A percentile compares a stretch with the other conserved stretches of the same genome.
Conservation (phyloP, 2,113 vertebrate species). For the Zosterops japonicus region DNA sequence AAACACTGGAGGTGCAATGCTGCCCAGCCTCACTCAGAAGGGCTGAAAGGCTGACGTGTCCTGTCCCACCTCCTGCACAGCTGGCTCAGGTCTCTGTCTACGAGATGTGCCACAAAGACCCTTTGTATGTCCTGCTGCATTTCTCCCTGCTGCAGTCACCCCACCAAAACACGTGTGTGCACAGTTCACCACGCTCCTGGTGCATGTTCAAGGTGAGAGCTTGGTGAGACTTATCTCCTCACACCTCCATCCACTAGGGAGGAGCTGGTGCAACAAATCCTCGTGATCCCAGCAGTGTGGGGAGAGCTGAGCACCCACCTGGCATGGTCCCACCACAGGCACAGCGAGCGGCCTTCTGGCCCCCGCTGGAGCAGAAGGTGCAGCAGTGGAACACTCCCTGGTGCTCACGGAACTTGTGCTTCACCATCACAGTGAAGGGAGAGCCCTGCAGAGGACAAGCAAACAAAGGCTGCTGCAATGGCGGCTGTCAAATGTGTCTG, state of each 20-base stretch:
- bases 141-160: not conserved
- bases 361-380: conserved; percentile 91
- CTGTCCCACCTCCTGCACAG: not conserved
- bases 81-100: not conserved
- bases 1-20: not conserved
- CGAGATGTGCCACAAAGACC: not conserved
- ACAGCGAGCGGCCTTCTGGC: conserved; percentile 86
- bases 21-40: not conserved
- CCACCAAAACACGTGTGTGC: accelerated
- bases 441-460: conserved; percentile 80
- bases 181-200: not conserved
- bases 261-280: not conserved
- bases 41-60: not conserved
- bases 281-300: not conserved
- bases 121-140: not conserved
- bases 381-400: conserved; percentile 90
- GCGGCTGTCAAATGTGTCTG: not conserved
- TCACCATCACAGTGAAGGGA: conserved; percentile 82
- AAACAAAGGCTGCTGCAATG: not conserved
- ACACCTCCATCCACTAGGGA: not conserved
- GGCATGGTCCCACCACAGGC: conserved; percentile 91
- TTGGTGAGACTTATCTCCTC: not conserved
- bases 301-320: conserved; percentile 71
- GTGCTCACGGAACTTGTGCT: conserved; percentile 77
- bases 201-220: not conserved